Conservation (phyloP, 2,888 invertebrate genomes). For the Leptothorax acervorum region DNA sequence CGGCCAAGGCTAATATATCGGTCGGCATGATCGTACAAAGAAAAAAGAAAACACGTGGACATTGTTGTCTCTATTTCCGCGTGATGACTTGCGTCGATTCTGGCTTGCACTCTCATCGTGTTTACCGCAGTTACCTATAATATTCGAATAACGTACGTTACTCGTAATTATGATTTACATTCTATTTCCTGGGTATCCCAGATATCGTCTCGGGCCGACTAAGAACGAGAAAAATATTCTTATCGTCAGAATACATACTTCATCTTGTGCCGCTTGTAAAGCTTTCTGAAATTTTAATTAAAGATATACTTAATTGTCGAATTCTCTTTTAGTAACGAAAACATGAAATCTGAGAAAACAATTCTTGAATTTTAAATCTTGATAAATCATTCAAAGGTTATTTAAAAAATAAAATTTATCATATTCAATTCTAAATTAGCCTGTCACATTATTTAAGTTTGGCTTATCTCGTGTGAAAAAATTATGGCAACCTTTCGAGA, state of each 20-base stretch:
- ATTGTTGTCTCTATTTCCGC: slow-evolving; percentile 2
- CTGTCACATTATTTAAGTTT: not conserved
- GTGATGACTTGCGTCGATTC: not conserved
- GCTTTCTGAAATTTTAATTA: not conserved
- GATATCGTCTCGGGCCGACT: slow-evolving; percentile 5
- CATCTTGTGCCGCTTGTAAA: not conserved
- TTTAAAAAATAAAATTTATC: not conserved
- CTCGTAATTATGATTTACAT: slow-evolving; percentile 21
- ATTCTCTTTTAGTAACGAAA: not conserved
- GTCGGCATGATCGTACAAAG: not conserved
- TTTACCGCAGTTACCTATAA: not conserved
- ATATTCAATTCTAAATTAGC: not conserved
- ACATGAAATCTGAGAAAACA: not conserved
- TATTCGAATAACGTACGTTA: not conserved
- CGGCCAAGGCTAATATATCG: slow-evolving; percentile 36
- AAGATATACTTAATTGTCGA: not conserved
- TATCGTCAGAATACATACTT: not conserved
- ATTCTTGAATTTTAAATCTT: not conserved
- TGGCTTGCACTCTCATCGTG: slow-evolving; percentile 12
- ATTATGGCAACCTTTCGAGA: not conserved
- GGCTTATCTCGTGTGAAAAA: not conserved
- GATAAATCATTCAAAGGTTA: not conserved
- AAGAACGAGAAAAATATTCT: not conserved
- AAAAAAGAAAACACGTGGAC: not conserved
- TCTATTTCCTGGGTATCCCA: slow-evolving; percentile 5